Evolutionary conservation across 2,113 vertebrate genomes (phyloP).

Genomic region (Polypterus bichir): DNA sequence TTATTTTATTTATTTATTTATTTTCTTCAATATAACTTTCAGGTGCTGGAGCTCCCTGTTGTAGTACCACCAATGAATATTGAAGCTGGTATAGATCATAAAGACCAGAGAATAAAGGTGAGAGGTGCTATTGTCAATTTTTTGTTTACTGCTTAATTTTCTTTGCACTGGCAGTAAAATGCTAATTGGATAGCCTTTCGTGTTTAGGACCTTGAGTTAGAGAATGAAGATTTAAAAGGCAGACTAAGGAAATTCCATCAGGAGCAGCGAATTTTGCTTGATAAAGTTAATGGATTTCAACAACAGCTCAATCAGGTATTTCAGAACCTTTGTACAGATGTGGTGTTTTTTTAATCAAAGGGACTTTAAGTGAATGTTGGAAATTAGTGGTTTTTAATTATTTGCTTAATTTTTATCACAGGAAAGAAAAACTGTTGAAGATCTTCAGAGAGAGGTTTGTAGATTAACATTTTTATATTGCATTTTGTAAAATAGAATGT

Average conservation of each 20-base stretch:
- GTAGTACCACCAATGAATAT: too few relatives aligned
- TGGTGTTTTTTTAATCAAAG: neutral
- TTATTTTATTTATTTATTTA: too few relatives aligned
- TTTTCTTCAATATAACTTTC: too few relatives aligned
- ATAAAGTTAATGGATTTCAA: constrained; percentile 70
- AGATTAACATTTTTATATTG: neutral
- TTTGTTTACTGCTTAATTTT: too few relatives aligned
- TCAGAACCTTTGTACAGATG: neutral
- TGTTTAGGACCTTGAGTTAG: constrained; percentile 64
- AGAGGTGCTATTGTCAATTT: too few relatives aligned
- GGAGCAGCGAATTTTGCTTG: constrained; percentile 70
- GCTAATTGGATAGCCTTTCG: neutral
- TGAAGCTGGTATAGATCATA: too few relatives aligned
- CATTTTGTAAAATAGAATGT: neutral
- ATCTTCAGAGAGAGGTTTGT: constrained; percentile 74
- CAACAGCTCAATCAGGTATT: constrained; percentile 76
- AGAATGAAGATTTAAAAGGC: constrained; percentile 77
- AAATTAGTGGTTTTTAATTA: neutral
- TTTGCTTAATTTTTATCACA: constrained; percentile 36
- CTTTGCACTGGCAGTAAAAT: too few relatives aligned
- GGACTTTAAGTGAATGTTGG: neutral
- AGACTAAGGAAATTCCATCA: constrained; percentile 66
- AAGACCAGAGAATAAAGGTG: too few relatives aligned
- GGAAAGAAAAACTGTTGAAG: constrained; percentile 75
- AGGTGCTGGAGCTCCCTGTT: too few relatives aligned